Conservation (phyloP, 2,888 invertebrate genomes). For the Agonopterix heracliana region DNA sequence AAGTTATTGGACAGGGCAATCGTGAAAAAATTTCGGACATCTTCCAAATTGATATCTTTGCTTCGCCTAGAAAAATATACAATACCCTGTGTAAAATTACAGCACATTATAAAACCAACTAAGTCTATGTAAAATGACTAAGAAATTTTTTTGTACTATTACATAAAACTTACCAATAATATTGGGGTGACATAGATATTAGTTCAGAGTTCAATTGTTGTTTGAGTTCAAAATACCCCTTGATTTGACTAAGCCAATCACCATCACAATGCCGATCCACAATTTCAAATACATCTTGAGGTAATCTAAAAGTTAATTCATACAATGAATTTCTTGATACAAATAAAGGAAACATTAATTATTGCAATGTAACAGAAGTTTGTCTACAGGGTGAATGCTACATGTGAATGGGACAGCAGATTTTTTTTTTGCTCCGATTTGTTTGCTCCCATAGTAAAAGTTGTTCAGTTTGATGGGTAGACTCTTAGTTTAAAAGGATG, state of each 20-base stretch:
- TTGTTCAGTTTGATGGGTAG: no score
- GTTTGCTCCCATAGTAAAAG: no score
- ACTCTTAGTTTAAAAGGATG: no score
- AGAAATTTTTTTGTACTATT: not conserved
- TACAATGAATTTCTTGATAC: not conserved
- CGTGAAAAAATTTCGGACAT: constrained; percentile 31
- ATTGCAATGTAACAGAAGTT: not conserved
- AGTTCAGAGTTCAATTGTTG: constrained; percentile 24
- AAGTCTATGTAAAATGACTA: not conserved
- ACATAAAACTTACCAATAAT: constrained; percentile 32
- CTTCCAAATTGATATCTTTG: constrained; percentile 29
- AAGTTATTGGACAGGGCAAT: constrained; percentile 30
- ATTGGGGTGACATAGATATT: constrained; percentile 34
- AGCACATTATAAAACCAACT: not conserved
- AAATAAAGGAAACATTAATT: not conserved
- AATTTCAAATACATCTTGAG: constrained; percentile 18
- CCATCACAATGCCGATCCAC: constrained; percentile 25
- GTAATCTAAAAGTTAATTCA: constrained; percentile 20
- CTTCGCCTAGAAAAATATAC: constrained; percentile 21
- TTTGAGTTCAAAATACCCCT: constrained; percentile 25
- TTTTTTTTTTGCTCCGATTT: no score
- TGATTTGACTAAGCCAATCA: constrained; percentile 33
- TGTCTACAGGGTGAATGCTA: not conserved
- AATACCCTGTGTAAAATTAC: not conserved
- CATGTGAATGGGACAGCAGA: no score